Conservation (phyloP, 1,140 invertebrate species). For the Atta cephalotes region DNA sequence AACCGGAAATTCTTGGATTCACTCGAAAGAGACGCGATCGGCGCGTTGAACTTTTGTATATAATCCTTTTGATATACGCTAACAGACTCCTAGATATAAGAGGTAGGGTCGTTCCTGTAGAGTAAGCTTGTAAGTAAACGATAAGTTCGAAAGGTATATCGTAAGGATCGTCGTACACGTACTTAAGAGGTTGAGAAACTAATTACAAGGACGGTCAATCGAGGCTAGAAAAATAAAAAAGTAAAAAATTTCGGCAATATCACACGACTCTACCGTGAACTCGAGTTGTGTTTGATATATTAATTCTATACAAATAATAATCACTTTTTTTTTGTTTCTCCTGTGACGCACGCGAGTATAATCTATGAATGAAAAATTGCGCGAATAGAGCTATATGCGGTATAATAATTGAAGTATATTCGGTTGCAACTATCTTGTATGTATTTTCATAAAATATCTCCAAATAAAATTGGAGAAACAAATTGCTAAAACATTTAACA, state of each 20-base stretch:
- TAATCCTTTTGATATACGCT: constrained; percentile 83
- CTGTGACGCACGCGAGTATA: constrained; percentile 35
- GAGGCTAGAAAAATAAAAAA: constrained; percentile 40
- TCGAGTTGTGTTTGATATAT: not conserved
- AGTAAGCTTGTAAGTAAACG: constrained; percentile 69
- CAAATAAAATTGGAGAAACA: not conserved
- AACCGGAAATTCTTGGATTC: constrained; percentile 62
- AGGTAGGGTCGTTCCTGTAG: constrained; percentile 78
- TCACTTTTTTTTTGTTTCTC: constrained; percentile 24
- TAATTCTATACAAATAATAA: constrained; percentile 2
- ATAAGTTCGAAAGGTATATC: constrained; percentile 15
- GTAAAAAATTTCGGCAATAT: constrained; percentile 21
- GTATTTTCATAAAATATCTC: not conserved
- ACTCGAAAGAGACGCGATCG: constrained; percentile 47
- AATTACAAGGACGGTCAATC: constrained; percentile 42
- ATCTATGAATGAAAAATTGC: not conserved
- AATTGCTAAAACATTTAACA: not conserved
- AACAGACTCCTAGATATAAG: constrained; percentile 75
- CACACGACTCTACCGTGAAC: constrained; percentile 10
- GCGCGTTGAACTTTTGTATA: constrained; percentile 77
- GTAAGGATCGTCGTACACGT: constrained; percentile 71
- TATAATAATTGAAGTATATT: constrained; percentile 1
- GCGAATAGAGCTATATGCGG: not conserved
- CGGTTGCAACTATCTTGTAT: no score
- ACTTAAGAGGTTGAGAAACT: constrained; percentile 71